Evolutionary conservation across 2,113 vertebrate species (phyloP).

Genomic region (Oncorhynchus clarkii): DNA sequence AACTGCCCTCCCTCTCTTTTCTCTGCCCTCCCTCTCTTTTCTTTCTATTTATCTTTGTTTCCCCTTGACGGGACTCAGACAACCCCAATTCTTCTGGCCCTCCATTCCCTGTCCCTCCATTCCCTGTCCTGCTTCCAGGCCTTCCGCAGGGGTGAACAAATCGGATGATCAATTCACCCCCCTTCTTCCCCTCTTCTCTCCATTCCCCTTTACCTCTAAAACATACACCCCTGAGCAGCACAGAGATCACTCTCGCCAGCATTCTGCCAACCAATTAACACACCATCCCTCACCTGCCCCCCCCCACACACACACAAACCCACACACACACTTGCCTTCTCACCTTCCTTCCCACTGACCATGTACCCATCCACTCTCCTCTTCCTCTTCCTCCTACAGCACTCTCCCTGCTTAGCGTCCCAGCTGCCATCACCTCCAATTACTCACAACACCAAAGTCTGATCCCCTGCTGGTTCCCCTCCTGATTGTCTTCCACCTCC

Average conservation of each 20-base stretch:
- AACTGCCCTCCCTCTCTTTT: not conserved
- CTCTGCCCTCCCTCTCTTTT: slow-evolving; percentile 3
- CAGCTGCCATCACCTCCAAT: slow-evolving; percentile 63
- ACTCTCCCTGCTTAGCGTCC: slow-evolving; percentile 31
- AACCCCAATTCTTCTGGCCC: slow-evolving; percentile 54
- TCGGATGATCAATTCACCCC: slow-evolving; percentile 61
- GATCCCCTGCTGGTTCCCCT: slow-evolving; percentile 16
- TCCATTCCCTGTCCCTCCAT: slow-evolving; percentile 2
- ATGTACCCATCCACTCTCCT: slow-evolving; percentile 36
- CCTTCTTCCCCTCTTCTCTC: slow-evolving; percentile 4
- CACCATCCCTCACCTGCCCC: slow-evolving; percentile 3
- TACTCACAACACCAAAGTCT: slow-evolving; percentile 45
- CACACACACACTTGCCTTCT: not conserved
- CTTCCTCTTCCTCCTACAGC: slow-evolving; percentile 4
- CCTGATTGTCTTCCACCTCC: slow-evolving; percentile 45
- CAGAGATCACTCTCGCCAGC: slow-evolving; percentile 34
- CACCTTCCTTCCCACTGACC: slow-evolving; percentile 14
- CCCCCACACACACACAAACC: not conserved
- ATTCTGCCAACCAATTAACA: slow-evolving; percentile 66
- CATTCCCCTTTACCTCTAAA: not conserved
- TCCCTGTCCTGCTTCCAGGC: slow-evolving; percentile 41
- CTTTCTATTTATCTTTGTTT: slow-evolving; percentile 62
- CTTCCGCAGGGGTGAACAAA: slow-evolving; percentile 70
- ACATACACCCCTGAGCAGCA: slow-evolving; percentile 17
- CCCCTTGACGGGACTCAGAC: slow-evolving; percentile 57